Evolutionary conservation across 2,113 vertebrate species (phyloP).

Genomic region (Lophura nycthemera): DNA sequence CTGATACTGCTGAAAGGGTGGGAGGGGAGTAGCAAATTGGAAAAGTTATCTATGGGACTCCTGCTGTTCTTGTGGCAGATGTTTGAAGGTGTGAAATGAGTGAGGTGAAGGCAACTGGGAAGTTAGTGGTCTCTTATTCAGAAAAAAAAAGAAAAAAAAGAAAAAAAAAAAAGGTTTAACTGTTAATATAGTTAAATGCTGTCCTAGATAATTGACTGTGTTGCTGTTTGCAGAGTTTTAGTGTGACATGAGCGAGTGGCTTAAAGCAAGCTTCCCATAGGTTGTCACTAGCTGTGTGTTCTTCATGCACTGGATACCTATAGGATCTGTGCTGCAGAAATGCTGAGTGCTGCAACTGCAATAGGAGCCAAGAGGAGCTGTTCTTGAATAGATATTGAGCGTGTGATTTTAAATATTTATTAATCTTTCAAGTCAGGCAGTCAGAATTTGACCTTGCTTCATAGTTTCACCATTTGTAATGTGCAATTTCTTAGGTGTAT

Average conservation of each 20-base stretch:
- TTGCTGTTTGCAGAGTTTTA: background rate
- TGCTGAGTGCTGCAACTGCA: slow-evolving; percentile 36
- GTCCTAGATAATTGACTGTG: background rate
- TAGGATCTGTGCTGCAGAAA: slow-evolving; percentile 30
- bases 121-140: background rate
- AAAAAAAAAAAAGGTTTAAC: background rate
- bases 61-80: background rate
- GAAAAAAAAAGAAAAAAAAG: too few relatives aligned
- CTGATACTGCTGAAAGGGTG: background rate
- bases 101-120: background rate
- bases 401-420: slow-evolving; percentile 6
- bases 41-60: background rate
- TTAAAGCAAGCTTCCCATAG: slow-evolving; percentile 15
- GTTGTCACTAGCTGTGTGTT: slow-evolving; percentile 56
- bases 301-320: slow-evolving; percentile 13
- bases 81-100: background rate
- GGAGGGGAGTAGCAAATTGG: background rate
- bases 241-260: background rate
- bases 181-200: slow-evolving; percentile 8
- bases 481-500: background rate
- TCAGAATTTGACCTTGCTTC: background rate
- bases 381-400: background rate
- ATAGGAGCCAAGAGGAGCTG: background rate
- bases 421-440: background rate
- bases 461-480: background rate